Evolutionary conservation across 2,113 vertebrate genomes (phyloP).

Genomic region (Anhinga rufa): DNA sequence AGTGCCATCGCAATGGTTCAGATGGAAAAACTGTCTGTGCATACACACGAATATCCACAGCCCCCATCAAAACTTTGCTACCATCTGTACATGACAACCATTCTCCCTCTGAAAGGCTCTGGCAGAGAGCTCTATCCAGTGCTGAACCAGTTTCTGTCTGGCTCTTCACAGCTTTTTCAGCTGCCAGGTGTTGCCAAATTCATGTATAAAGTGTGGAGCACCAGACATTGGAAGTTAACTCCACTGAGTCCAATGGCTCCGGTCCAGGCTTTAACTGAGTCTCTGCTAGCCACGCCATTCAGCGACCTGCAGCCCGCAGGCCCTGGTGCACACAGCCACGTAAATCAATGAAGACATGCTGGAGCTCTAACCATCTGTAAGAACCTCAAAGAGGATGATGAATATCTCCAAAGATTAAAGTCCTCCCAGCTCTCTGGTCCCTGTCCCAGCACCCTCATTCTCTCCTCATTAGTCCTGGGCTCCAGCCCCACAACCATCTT

Average conservation of each 20-base stretch:
- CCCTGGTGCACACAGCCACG: accelerated
- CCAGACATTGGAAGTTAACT: neutral
- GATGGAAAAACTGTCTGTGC: accelerated
- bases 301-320: neutral
- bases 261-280: neutral
- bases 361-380: neutral
- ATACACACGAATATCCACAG: neutral
- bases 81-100: neutral
- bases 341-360: neutral
- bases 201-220: neutral
- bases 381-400: neutral
- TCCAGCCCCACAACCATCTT: neutral
- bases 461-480: neutral
- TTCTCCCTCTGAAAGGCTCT: neutral
- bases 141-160: neutral
- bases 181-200: neutral
- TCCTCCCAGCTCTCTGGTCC: neutral
- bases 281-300: neutral
- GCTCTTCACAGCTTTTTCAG: neutral
- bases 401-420: neutral
- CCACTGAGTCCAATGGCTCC: neutral
- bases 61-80: neutral
- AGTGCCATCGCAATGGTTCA: neutral
- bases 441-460: neutral
- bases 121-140: neutral